Percentiles rank a stretch among this genome's conserved stretches.
Conservation (phyloP, 2,888 invertebrate species). For the Periphyllus acericola region DNA sequence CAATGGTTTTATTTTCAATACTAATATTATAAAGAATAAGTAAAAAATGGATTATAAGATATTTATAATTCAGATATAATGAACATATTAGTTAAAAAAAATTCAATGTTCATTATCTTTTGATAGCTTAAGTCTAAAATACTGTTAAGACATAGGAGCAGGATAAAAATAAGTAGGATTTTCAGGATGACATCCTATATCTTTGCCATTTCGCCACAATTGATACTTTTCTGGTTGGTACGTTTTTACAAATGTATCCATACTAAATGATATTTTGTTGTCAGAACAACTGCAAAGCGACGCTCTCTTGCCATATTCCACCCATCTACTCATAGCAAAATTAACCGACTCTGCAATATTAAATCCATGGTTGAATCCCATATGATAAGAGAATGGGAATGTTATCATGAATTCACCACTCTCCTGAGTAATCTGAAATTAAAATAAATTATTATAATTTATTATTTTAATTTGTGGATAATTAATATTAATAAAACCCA, state of each 20-base stretch:
- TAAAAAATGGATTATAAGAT: no score
- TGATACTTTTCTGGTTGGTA: constrained; percentile 90
- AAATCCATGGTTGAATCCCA: constrained; percentile 98
- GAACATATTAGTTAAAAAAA: no score
- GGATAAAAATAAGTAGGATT: constrained; percentile 73
- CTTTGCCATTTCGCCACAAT: constrained; percentile 88
- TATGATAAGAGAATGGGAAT: constrained; percentile 98
- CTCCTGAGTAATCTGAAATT: constrained; percentile 86
- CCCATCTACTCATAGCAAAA: constrained; percentile 96
- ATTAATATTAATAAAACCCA: no score
- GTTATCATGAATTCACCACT: constrained; percentile 99
- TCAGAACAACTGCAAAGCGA: constrained; percentile 80
- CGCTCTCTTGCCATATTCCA: constrained; percentile 96
- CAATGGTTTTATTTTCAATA: no score
- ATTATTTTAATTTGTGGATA: no score
- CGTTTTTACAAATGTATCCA: constrained; percentile 96
- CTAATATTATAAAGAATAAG: no score
- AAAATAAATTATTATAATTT: not conserved
- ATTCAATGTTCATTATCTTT: no score
- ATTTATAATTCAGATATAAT: no score
- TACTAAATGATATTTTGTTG: constrained; percentile 97
- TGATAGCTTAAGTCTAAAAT: no score
- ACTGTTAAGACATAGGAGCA: no score
- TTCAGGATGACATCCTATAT: constrained; percentile 92
- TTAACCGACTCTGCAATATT: constrained; percentile 99